A percentile compares a stretch with the other conserved stretches of the same genome.
phyloP scores from a whole-genome alignment of 2,113 vertebrate species.

The Oxyura jamaicensis region DNA sequence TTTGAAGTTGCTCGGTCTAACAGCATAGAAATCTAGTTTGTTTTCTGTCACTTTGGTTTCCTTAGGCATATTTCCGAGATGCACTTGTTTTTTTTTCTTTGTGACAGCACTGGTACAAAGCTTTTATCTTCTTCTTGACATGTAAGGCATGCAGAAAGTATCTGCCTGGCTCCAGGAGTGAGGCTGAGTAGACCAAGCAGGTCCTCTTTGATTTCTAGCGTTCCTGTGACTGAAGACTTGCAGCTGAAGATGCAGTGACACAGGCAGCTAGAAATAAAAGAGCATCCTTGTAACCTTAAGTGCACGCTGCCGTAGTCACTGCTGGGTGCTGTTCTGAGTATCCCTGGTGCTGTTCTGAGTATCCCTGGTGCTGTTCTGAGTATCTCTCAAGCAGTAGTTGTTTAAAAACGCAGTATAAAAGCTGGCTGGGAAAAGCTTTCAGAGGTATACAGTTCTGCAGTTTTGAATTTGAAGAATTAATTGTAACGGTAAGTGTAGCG shows the following conservation, averaged over 20 bases:
- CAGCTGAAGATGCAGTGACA: not conserved
- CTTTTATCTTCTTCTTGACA: not conserved
- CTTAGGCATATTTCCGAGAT: not conserved
- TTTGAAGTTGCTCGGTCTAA: not conserved
- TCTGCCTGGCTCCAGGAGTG: not conserved
- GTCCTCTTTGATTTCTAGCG: not conserved
- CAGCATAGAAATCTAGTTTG: not conserved
- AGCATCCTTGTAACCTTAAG: not conserved
- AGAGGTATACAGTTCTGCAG: not conserved
- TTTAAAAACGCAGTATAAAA: not conserved
- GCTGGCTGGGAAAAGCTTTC: not conserved
- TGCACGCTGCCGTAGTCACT: not conserved
- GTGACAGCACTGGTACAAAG: not conserved
- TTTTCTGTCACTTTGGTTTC: not conserved
- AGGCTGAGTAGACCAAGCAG: not conserved
- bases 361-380: not conserved
- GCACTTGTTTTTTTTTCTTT: not conserved
- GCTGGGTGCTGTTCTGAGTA: not conserved
- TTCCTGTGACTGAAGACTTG: not conserved
- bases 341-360: too few species aligned
- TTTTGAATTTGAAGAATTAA: not conserved
- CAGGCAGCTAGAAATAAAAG: not conserved
- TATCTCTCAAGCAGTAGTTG: not conserved
- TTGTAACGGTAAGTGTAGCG: not conserved
- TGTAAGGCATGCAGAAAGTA: not conserved